Evolutionary conservation across 2,113 vertebrate genomes (phyloP).

Genomic region (Ailuropoda melanoleuca): DNA sequence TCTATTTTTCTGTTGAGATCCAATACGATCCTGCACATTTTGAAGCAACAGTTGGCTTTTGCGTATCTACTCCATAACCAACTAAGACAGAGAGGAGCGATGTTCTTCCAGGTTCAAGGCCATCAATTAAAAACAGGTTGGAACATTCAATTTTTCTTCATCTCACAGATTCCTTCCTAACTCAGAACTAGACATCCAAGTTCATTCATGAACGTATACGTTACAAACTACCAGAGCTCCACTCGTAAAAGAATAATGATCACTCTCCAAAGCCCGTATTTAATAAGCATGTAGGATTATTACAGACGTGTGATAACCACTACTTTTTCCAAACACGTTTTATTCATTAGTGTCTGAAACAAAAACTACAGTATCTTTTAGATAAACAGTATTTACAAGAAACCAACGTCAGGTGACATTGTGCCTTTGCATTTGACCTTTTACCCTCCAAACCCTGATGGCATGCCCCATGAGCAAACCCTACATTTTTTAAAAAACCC

Average conservation of each 20-base stretch:
- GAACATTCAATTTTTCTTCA: background rate
- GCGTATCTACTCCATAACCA: background rate
- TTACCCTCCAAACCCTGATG: constrained; percentile 56
- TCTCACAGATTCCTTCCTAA: background rate
- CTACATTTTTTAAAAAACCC: constrained; percentile 67
- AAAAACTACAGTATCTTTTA: constrained; percentile 65
- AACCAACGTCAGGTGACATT: constrained; percentile 32
- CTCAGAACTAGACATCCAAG: background rate
- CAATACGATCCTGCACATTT: background rate
- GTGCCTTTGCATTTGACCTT: constrained; percentile 70
- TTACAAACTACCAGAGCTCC: background rate
- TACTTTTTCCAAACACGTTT: constrained; percentile 33
- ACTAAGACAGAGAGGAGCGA: background rate
- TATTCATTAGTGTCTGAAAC: constrained; percentile 42
- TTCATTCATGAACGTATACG: background rate
- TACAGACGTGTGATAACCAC: background rate
- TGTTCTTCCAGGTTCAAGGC: background rate
- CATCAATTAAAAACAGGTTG: background rate
- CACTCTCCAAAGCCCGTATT: background rate
- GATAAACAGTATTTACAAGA: constrained; percentile 70
- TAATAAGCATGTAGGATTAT: background rate
- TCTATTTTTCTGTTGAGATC: background rate
- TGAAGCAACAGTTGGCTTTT: background rate
- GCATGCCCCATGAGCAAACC: constrained; percentile 76
- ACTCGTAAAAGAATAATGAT: background rate